Evolutionary conservation across 2,888 invertebrate genomes (phyloP), one percentile per base, ranked within the genome.

Genomic region (Hemithea aestivaria): DNA sequence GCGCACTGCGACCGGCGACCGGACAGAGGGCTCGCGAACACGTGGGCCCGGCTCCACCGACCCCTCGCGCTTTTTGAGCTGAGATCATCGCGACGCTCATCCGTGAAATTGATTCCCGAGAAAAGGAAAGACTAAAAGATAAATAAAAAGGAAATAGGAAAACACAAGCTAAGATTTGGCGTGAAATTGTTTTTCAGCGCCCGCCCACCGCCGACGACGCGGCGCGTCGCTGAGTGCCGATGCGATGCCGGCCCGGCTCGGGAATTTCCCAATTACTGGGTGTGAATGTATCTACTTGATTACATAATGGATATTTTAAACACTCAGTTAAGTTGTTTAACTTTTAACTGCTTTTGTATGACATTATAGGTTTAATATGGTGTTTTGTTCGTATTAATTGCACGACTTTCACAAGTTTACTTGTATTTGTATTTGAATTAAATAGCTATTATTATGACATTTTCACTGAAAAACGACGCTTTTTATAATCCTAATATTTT

Each of bases 161-260:
- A 87, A 87, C 85, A 87, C 84, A 81, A 81, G 83, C 82, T 84
- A 85, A 87, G 87, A 87, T 87, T 87, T 87, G 87, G 87, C 87
- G 87, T 87, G 85, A 87, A 87, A 87, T 87, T 87, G 87, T 87
- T 84, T 85, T 87, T 84, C 78, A 80, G 74, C 81, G 65, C 73
- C 78, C 79, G 67, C 74, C 73, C 72, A 66, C 68, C 69, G 61
- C 58, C 68, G 73, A 54, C 67, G 70, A 31, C 65, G 59, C 66
- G 66, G 64, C 56, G 64, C 43, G 47, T 62, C 59, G 16, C 5
- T 2, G 16, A 16, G 16, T 16, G 16, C 16, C 16, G 16, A 16
- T 16, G 60, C 58, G 65, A 58, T 61, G 66, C 64, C 59, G 66
- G 67, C 74, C 73, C 76, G 68, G 64, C 72, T 70, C 74, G 78